phyloP scores from a whole-genome alignment of 2,888 invertebrate species.

The Alentia gelatinosa region DNA sequence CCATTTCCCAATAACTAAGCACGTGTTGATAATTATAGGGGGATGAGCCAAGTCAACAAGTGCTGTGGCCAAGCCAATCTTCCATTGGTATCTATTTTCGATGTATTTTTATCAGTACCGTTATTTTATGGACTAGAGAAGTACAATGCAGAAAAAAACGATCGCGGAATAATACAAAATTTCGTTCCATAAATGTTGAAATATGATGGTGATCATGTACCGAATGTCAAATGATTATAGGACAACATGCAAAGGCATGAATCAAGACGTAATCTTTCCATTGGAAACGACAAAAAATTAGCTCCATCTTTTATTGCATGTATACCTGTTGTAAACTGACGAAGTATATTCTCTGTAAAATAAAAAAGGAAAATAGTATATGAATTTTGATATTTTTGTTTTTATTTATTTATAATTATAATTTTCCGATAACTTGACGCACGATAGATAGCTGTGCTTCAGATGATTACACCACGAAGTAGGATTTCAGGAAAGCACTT shows the following conservation, averaged over 20 bases:
- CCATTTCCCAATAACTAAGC: constrained; percentile 38
- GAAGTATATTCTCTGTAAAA: constrained; percentile 54
- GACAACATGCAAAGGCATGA: background rate
- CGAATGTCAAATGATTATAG: background rate
- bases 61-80: constrained; percentile 47
- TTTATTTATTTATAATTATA: background rate
- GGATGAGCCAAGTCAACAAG: constrained; percentile 45
- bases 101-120: constrained; percentile 40
- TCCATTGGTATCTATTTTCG: constrained; percentile 44
- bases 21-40: constrained; percentile 36
- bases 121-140: constrained; percentile 10
- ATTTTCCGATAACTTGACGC: background rate
- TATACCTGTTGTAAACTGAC: constrained; percentile 53
- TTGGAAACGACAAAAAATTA: background rate
- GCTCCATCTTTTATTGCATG: constrained; percentile 43
- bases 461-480: background rate
- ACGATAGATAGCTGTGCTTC: background rate
- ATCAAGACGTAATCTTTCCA: background rate
- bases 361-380: constrained; percentile 35
- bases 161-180: background rate
- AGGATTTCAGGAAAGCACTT: background rate
- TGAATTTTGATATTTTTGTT: constrained; percentile 42
- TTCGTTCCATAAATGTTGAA: constrained; percentile 24
- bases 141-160: background rate
- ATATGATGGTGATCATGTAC: background rate